Conservation (phyloP, 2,113 vertebrate genomes). For the Pseudonaja textilis region DNA sequence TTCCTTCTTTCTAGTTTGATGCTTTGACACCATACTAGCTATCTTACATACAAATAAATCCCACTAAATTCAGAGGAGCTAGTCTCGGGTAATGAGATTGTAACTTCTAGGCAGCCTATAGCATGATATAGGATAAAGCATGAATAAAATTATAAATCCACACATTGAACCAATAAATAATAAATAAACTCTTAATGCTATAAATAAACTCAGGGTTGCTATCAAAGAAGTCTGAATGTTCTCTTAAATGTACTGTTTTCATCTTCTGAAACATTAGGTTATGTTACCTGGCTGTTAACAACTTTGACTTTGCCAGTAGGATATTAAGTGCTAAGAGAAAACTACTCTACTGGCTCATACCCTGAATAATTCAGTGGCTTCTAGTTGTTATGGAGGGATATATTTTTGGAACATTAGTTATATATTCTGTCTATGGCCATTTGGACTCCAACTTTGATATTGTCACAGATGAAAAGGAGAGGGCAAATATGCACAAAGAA, state of each 20-base stretch:
- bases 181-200: background rate
- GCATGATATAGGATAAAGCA: background rate
- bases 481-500: background rate
- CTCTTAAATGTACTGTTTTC: background rate
- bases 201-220: background rate
- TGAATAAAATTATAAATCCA: background rate
- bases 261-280: background rate
- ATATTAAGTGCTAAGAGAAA: slow-evolving; percentile 12
- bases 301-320: slow-evolving; percentile 40
- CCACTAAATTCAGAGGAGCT: slow-evolving; percentile 24
- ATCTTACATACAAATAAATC: background rate
- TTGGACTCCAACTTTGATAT: slow-evolving; percentile 16
- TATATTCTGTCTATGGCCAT: slow-evolving; percentile 4
- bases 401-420: slow-evolving; percentile 5
- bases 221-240: background rate
- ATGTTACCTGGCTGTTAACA: slow-evolving; percentile 24
- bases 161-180: background rate
- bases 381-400: slow-evolving; percentile 25
- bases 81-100: background rate
- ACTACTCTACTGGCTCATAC: background rate
- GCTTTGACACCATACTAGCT: background rate
- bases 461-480: background rate
- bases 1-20: background rate
- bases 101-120: background rate
- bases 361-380: slow-evolving; percentile 28